phyloP scores from a whole-genome alignment of 2,797 vertebrate species.

The Heterohyrax brucei region DNA sequence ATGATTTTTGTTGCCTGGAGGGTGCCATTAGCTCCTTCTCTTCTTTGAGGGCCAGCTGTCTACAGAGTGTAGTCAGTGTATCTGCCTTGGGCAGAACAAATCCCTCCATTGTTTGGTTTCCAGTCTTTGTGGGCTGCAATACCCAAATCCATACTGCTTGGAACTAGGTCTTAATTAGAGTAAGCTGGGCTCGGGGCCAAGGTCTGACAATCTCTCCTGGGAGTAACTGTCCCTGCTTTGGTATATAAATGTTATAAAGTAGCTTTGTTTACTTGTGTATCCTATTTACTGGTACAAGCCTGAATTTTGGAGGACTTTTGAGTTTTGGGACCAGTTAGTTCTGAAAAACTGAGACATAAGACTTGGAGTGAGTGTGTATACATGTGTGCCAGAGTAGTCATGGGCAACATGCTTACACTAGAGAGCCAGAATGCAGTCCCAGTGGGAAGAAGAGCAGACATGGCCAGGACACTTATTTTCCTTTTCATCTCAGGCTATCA shows the following conservation, averaged over 20 bases:
- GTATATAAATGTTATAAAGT: not conserved
- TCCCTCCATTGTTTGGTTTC: not conserved
- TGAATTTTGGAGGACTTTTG: conserved; percentile 31
- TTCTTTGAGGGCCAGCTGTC: not conserved
- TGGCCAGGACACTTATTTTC: not conserved
- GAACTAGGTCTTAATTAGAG: conserved; percentile 36
- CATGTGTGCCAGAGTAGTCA: not conserved
- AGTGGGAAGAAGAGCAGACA: not conserved
- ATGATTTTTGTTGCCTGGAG: not conserved
- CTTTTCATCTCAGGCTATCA: not conserved
- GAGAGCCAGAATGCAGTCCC: not conserved
- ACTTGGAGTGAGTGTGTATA: not conserved
- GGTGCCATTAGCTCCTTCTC: not conserved
- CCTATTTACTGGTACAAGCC: not conserved
- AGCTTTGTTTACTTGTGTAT: conserved; percentile 18
- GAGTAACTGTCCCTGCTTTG: not conserved
- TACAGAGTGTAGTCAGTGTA: not conserved
- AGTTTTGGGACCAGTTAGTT: conserved; percentile 8
- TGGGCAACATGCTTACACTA: not conserved
- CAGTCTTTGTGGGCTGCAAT: not conserved
- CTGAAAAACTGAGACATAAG: conserved; percentile 1
- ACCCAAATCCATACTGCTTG: conserved; percentile 22
- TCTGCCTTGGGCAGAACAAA: not conserved
- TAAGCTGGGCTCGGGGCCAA: conserved; percentile 48
- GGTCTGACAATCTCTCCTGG: not conserved